Evolutionary conservation across 2,797 vertebrate species (phyloP), one percentile per base, ranked within the genome.

Genomic region (Chiroxiphia lanceolata): DNA sequence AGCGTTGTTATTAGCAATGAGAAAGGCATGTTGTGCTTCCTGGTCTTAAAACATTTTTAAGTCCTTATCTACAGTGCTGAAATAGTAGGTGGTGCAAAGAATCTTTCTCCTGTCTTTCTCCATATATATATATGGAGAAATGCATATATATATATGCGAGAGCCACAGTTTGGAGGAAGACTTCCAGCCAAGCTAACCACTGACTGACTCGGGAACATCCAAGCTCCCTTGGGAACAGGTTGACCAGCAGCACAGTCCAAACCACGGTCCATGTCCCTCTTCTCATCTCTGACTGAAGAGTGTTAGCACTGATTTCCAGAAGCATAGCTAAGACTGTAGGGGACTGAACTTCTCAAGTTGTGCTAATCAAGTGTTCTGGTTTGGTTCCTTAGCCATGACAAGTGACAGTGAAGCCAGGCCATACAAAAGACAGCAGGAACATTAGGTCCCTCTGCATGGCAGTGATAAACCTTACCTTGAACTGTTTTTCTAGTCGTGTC

Each of bases 401-500:
- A 85, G 3, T 40, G 78, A 38, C 36, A 83, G 71, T 34, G 83
- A 83, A 65, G 78, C 57, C 48, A 87, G 21, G 47, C 47, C 56
- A 29, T 31, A 51, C 16, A 19, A 64, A 83, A 89, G 21, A 70
- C 31, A 51, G 71, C 2, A 72, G 80, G 53, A 75, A 57, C 89
- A 89, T 80, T 1, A 80, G 44, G 33, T 71, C 26, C 40, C 50
- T 83, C 83, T 89, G 92, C 57, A 80, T 65, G 54, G 74, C 81
- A 82, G 63, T 3, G 63, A 56, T 83, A 56, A 89, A 75, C 12
- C 74, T 94, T 96, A 99, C 99, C 98, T 99, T 99, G 98, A 99
- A 99, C 96, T 99, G 99, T 93, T 99, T 99, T 97, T 99, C 99
- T 94, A 99, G 98, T 68, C 98, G 98, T 5, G 99, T 99, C 97